Evolutionary conservation across 2,888 invertebrate genomes (phyloP).

Genomic region (Scotopteryx bipunctaria): DNA sequence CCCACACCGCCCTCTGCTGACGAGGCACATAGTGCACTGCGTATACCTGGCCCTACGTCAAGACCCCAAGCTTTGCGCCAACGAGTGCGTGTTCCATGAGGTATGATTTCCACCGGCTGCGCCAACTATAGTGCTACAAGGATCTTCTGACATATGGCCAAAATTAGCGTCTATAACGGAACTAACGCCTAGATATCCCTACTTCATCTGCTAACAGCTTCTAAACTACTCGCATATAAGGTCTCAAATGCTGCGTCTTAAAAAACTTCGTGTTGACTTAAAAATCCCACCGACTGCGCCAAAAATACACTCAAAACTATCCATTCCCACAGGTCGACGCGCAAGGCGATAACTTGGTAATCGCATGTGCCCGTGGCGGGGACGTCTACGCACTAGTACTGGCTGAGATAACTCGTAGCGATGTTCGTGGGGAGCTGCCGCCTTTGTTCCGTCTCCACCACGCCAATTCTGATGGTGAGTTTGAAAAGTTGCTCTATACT

Average conservation of each 20-base stretch:
- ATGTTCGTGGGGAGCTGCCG: slow-evolving; percentile 37
- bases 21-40: slow-evolving; percentile 64
- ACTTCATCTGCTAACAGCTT: too few species aligned
- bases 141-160: too few species aligned
- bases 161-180: too few species aligned
- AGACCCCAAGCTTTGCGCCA: slow-evolving; percentile 16
- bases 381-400: slow-evolving; percentile 59
- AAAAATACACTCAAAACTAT: neutral
- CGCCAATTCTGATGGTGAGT: slow-evolving; percentile 67
- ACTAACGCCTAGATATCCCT: too few species aligned
- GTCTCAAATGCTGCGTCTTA: too few species aligned
- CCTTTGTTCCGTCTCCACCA: slow-evolving; percentile 64
- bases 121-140: too few species aligned
- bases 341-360: slow-evolving; percentile 62
- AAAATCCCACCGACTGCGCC: slow-evolving; percentile 21
- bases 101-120: slow-evolving; percentile 42
- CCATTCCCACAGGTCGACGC: slow-evolving; percentile 58
- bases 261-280: too few species aligned
- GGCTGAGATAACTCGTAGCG: slow-evolving; percentile 39
- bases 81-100: slow-evolving; percentile 60
- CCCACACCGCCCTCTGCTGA: slow-evolving; percentile 53
- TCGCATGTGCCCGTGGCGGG: slow-evolving; percentile 65
- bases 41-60: slow-evolving; percentile 36
- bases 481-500: too few species aligned
- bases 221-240: too few species aligned